These are phyloP conservation scores for Siderastrea siderea DNA, from an alignment of 92 coral and sea anemone species.

Conservation along the genomic window DNA sequence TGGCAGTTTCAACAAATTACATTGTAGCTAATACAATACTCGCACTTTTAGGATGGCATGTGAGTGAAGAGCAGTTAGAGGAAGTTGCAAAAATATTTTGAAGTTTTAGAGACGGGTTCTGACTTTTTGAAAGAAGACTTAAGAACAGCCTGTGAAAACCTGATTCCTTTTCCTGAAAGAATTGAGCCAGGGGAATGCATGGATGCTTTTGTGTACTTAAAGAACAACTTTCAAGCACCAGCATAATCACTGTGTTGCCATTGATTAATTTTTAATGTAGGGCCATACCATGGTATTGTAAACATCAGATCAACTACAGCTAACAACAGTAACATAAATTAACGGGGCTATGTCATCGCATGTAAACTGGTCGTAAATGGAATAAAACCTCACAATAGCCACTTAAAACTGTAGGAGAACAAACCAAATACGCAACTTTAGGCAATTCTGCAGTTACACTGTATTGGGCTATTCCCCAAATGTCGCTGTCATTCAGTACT, in stretches of 20 bases:
- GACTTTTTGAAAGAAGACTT: constrained; percentile 44
- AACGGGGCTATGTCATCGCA: no score
- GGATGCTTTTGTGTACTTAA: constrained; percentile 44
- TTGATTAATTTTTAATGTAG: no score
- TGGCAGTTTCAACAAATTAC: constrained; percentile 5
- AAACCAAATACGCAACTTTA: no score
- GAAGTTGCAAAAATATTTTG: constrained; percentile 50
- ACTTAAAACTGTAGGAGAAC: no score
- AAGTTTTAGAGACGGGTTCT: constrained; percentile 40
- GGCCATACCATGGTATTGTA: not conserved
- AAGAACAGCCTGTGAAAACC: constrained; percentile 43
- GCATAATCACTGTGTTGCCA: not conserved
- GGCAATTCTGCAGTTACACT: no score
- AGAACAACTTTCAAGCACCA: constrained; percentile 33
- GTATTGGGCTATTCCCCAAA: no score
- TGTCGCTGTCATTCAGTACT: no score
- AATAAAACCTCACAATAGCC: no score
- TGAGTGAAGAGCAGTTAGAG: constrained; percentile 31
- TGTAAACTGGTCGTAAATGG: no score
- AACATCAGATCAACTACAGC: not conserved
- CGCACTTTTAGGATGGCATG: constrained; percentile 38
- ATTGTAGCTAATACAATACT: constrained; percentile 3
- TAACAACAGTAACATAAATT: no score
- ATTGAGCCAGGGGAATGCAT: constrained; percentile 51
- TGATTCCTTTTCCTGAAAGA: constrained; percentile 51